A percentile compares a stretch with the other conserved stretches of the same genome.
These are phyloP conservation scores for Leucoptera coffeella DNA, from an alignment of 2,888 invertebrate genomes.

Conservation along the genomic window DNA sequence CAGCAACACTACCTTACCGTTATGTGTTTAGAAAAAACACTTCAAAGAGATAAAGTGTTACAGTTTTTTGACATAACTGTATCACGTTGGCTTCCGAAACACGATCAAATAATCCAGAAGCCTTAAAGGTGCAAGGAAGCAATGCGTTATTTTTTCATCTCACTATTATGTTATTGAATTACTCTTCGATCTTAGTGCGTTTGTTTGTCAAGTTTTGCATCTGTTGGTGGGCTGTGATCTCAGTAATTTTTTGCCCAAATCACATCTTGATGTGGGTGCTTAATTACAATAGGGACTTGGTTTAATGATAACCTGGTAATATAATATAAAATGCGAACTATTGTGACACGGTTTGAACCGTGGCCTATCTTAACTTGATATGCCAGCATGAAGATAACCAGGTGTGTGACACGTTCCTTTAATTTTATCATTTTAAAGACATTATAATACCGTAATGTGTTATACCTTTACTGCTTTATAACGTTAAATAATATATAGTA, in stretches of 20 bases:
- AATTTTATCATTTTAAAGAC: no score
- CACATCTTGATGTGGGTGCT: conserved; percentile 43
- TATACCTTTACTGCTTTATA: no score
- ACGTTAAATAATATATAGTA: no score
- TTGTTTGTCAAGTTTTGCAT: conserved; percentile 40
- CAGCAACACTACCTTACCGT: conserved; percentile 32
- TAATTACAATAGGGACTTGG: conserved; percentile 42
- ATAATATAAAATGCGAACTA: conserved; percentile 42
- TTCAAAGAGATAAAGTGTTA: conserved; percentile 28
- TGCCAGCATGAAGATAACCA: no score
- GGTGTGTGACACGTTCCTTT: no score
- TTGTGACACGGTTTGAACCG: conserved; percentile 21
- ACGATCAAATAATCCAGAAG: no score
- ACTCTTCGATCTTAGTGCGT: conserved; percentile 34
- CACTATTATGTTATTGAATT: conserved; percentile 51
- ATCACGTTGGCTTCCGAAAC: conserved; percentile 22
- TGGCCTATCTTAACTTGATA: conserved; percentile 19
- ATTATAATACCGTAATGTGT: no score
- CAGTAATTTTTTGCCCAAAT: conserved; percentile 23
- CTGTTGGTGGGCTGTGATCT: conserved; percentile 23
- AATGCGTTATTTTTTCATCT: conserved; percentile 43
- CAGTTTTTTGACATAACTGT: conserved; percentile 47
- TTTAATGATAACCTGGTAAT: conserved; percentile 49
- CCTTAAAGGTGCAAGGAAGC: conserved; percentile 48
- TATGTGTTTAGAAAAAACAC: conserved; percentile 24